Evolutionary conservation across 2,797 vertebrate genomes (phyloP).

Genomic region (Mycteria americana): DNA sequence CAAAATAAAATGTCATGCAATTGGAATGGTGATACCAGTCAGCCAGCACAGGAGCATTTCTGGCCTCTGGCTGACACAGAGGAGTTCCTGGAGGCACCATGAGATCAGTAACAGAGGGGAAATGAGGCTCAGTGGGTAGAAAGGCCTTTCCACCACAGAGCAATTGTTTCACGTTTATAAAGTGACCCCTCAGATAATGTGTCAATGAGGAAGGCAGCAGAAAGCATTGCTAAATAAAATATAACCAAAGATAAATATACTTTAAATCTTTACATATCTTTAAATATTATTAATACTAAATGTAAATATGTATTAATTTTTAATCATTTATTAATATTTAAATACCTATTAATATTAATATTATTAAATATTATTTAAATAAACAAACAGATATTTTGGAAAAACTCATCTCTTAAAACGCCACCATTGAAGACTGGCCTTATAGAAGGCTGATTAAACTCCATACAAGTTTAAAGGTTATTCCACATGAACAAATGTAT

Average conservation of each 20-base stretch:
- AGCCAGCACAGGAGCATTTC: background rate
- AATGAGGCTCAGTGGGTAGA: background rate
- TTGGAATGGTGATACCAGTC: background rate
- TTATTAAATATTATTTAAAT: background rate
- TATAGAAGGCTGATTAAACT: background rate
- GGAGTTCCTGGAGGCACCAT: background rate
- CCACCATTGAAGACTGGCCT: background rate
- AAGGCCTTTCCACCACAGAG: background rate
- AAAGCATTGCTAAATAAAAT: background rate
- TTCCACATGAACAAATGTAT: background rate
- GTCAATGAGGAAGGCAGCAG: background rate
- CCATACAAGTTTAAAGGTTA: background rate
- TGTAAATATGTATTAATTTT: no score
- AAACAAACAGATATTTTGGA: background rate
- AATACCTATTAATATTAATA: no score
- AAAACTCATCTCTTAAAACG: background rate
- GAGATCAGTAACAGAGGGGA: background rate
- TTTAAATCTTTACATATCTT: background rate
- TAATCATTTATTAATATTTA: no score
- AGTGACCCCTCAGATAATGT: accelerated
- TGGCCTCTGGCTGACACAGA: background rate
- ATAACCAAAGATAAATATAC: background rate
- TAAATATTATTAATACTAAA: background rate
- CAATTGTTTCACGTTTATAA: background rate
- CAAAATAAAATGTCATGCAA: background rate